Percentiles rank a stretch among this genome's conserved stretches.
Conservation (phyloP, 2,113 vertebrate genomes). For the Ailurus styani region DNA sequence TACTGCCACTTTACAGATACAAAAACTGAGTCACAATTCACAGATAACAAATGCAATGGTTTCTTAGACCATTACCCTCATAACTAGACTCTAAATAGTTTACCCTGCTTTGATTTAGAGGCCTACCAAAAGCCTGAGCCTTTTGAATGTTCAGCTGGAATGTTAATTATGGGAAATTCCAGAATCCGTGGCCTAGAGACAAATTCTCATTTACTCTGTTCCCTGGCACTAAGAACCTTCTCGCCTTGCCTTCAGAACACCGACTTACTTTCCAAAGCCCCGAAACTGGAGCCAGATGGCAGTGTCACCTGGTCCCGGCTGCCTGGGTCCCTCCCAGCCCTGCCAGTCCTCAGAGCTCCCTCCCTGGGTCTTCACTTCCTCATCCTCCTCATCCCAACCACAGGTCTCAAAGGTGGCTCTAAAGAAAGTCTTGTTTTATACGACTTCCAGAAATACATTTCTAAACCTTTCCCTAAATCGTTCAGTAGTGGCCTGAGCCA, state of each 20-base stretch:
- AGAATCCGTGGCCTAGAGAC: constrained; percentile 72
- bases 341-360: constrained; percentile 9
- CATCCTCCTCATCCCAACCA: not conserved
- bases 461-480: not conserved
- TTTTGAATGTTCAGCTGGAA: constrained; percentile 71
- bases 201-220: constrained; percentile 68
- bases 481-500: not conserved
- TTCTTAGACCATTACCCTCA: constrained; percentile 39
- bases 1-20: constrained; percentile 42
- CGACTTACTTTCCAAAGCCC: constrained; percentile 62
- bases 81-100: constrained; percentile 50
- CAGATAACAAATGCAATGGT: not conserved
- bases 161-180: constrained; percentile 78
- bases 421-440: constrained; percentile 37
- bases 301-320: not conserved
- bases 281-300: constrained; percentile 65
- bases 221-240: constrained; percentile 57
- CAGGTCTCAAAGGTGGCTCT: not conserved
- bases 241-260: constrained; percentile 61
- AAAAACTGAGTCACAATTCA: constrained; percentile 52
- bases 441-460: not conserved
- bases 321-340: not conserved
- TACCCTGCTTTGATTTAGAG: constrained; percentile 61
- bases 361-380: not conserved
- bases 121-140: constrained; percentile 43